phyloP scores from a whole-genome alignment of 2,888 invertebrate genomes.

The Drosophila leonis region DNA sequence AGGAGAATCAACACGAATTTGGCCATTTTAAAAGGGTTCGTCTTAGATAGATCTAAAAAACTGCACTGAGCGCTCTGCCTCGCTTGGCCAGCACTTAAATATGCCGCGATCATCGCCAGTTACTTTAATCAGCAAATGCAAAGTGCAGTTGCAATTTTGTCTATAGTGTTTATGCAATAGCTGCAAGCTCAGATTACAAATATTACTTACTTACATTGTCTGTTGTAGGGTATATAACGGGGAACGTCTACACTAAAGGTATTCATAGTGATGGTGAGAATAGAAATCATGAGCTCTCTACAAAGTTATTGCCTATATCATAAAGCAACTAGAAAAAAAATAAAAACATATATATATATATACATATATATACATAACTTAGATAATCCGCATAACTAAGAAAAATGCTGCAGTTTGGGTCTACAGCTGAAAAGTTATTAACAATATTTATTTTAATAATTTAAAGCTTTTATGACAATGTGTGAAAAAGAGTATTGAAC shows the following conservation, averaged over 20 bases:
- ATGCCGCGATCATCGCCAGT: not conserved
- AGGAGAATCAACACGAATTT: slow-evolving; percentile 26
- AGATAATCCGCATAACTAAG: no score
- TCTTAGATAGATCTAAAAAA: slow-evolving; percentile 3
- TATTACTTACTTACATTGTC: not conserved
- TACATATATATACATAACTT: no score
- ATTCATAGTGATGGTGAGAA: not conserved
- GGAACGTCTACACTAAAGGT: not conserved
- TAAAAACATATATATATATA: not conserved
- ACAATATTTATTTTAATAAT: no score
- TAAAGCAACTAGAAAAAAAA: not conserved
- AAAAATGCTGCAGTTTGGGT: no score
- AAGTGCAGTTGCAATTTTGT: slow-evolving; percentile 15
- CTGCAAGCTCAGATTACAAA: not conserved
- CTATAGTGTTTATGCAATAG: not conserved
- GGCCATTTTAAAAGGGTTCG: slow-evolving; percentile 8
- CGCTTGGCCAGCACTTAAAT: slow-evolving; percentile 17
- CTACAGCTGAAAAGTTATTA: no score
- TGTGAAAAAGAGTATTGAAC: not conserved
- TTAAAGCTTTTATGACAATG: no score
- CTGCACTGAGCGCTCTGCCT: slow-evolving; percentile 6
- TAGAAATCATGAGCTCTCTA: not conserved
- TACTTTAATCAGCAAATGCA: not conserved
- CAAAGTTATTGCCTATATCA: no score
- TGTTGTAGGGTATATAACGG: not conserved